Evolutionary conservation across 2,888 invertebrate genomes (phyloP).

Genomic region (Ormyrus rosae): DNA sequence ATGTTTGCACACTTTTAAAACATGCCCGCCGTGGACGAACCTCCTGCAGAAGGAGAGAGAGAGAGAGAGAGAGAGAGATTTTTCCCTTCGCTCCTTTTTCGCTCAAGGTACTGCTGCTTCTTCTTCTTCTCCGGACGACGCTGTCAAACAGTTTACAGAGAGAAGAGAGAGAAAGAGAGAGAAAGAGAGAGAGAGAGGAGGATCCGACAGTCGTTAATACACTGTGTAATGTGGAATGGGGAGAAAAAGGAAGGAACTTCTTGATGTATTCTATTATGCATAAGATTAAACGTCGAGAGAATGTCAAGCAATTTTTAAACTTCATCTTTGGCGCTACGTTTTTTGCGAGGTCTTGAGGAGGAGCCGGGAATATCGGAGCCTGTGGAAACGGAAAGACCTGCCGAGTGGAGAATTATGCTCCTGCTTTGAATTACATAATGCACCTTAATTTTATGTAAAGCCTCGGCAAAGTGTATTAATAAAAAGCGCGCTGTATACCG

Average conservation of each 20-base stretch:
- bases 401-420: too few species aligned
- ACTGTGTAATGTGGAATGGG: not conserved
- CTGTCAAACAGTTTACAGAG: constrained; percentile 30
- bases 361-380: too few species aligned
- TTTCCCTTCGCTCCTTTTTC: not conserved
- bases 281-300: constrained; percentile 20
- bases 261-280: constrained; percentile 20
- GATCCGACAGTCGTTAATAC: not conserved
- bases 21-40: constrained; percentile 55
- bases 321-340: too few species aligned
- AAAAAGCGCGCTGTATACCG: too few species aligned
- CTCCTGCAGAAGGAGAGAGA: not conserved
- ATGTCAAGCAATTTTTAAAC: constrained; percentile 2
- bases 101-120: not conserved
- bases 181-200: not conserved
- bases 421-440: too few species aligned
- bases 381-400: too few species aligned
- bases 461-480: too few species aligned
- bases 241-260: not conserved
- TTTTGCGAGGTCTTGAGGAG: too few species aligned
- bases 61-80: constrained; percentile 19
- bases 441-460: too few species aligned
- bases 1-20: constrained; percentile 68
- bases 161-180: not conserved
- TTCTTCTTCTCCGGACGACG: constrained; percentile 13